These are phyloP conservation scores for Ctenoplectra terminalis DNA, from an alignment of 1,140 invertebrate species.

Conservation along the genomic window DNA sequence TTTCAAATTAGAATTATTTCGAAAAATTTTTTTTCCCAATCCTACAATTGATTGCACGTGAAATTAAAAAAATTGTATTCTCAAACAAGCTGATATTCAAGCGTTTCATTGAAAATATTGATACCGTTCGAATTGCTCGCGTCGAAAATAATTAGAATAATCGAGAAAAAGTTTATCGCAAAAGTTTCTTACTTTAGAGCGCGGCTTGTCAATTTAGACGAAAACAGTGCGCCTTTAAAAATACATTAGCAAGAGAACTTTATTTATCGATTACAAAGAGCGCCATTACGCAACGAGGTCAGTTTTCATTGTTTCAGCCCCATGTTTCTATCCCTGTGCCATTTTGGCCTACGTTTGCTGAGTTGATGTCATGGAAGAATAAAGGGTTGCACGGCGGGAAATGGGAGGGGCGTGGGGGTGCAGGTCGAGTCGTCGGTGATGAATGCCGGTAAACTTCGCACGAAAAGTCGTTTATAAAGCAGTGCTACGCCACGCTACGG, in stretches of 20 bases:
- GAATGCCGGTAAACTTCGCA: slow-evolving; percentile 79
- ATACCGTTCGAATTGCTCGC: too few species aligned
- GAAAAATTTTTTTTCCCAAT: too few species aligned
- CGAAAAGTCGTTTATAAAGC: slow-evolving; percentile 80
- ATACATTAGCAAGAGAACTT: background rate
- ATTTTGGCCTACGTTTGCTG: slow-evolving; percentile 56
- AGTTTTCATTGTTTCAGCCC: slow-evolving; percentile 56
- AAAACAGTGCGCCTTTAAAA: background rate
- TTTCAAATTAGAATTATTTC: background rate
- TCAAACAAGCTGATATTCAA: too few species aligned
- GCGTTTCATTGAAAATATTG: background rate
- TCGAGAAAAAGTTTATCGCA: background rate
- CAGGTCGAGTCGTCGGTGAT: slow-evolving; percentile 73
- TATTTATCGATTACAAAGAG: slow-evolving; percentile 27
- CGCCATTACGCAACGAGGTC: slow-evolving; percentile 23
- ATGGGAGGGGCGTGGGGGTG: slow-evolving; percentile 32
- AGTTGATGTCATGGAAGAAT: slow-evolving; percentile 64
- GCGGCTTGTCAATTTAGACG: background rate
- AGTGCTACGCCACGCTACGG: slow-evolving; percentile 74
- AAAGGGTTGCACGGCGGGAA: slow-evolving; percentile 40
- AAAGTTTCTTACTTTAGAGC: background rate
- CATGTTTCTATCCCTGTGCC: slow-evolving; percentile 53
- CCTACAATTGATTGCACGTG: too few species aligned
- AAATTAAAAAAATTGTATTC: too few species aligned
- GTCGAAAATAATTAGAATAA: background rate